Evolutionary conservation across 2,888 invertebrate species (phyloP).

Genomic region (Hipparchia sbordonii): DNA sequence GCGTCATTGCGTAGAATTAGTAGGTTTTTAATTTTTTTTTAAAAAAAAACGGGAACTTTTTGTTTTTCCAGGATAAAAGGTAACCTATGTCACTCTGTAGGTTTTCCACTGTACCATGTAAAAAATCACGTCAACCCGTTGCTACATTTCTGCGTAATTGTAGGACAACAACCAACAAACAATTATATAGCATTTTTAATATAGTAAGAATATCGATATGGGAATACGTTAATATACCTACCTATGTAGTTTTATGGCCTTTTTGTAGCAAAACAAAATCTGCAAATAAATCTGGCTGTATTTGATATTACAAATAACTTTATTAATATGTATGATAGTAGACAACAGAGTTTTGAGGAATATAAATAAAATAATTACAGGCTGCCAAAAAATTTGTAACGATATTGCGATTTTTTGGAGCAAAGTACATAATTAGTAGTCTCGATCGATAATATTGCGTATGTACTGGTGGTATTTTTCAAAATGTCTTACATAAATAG

Average conservation of each 20-base stretch:
- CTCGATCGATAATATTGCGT: conserved; percentile 30
- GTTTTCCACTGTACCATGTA: no score
- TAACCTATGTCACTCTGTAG: no score
- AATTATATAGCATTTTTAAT: no score
- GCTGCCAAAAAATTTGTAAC: conserved; percentile 26
- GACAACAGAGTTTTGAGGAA: neutral
- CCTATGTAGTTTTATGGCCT: neutral
- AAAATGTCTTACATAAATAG: conserved; percentile 30
- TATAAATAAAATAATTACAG: conserved; percentile 24
- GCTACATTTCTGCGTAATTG: no score
- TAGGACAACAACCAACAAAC: no score
- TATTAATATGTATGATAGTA: conserved; percentile 8
- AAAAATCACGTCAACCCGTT: no score
- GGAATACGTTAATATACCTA: neutral
- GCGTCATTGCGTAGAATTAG: no score
- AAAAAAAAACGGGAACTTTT: no score
- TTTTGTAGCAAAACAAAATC: neutral
- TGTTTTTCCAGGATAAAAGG: no score
- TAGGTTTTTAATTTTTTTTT: no score
- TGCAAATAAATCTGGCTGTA: no score
- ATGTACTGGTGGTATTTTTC: conserved; percentile 15
- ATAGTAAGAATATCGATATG: no score
- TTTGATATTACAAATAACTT: neutral
- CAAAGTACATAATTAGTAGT: conserved; percentile 27
- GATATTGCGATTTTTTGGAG: conserved; percentile 25